Evolutionary conservation across 2,888 invertebrate genomes (phyloP).

Genomic region (Alviniconcha strummeri): DNA sequence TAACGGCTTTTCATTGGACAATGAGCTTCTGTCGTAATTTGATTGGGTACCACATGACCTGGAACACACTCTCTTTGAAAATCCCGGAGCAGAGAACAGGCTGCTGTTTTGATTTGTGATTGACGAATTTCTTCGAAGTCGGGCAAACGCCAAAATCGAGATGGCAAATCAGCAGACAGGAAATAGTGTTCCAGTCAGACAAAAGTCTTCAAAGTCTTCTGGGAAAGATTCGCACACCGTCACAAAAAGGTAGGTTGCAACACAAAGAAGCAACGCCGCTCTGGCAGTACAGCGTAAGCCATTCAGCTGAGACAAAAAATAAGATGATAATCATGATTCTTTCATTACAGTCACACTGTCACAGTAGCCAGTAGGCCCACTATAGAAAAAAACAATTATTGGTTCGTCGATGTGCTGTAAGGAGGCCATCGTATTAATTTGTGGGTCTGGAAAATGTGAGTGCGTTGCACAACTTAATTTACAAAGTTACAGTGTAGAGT

Average conservation of each 20-base stretch:
- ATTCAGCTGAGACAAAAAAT: not conserved
- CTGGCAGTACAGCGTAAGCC: not conserved
- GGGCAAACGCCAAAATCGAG: not conserved
- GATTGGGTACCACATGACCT: not conserved
- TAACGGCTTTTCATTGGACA: constrained; percentile 2
- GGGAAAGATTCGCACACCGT: constrained; percentile 58
- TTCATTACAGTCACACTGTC: not conserved
- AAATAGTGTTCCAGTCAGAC: constrained; percentile 7
- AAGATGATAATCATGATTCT: not conserved
- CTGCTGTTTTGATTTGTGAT: not conserved
- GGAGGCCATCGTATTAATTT: too few species aligned
- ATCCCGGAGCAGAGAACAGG: not conserved
- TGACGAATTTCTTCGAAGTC: too few species aligned
- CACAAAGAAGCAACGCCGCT: not conserved
- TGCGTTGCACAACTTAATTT: too few species aligned
- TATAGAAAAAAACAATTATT: too few species aligned
- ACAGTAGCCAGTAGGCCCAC: too few species aligned
- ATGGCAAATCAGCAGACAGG: constrained; percentile 5
- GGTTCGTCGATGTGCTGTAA: too few species aligned
- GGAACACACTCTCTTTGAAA: not conserved
- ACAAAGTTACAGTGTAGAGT: too few species aligned
- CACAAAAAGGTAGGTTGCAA: constrained; percentile 53
- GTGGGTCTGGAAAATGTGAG: too few species aligned
- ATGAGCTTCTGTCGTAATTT: not conserved
- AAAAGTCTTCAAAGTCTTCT: constrained; percentile 37